Base-by-base conservation (phyloP, 1,140 invertebrate genomes). In the Argopecten irradians region DNA sequence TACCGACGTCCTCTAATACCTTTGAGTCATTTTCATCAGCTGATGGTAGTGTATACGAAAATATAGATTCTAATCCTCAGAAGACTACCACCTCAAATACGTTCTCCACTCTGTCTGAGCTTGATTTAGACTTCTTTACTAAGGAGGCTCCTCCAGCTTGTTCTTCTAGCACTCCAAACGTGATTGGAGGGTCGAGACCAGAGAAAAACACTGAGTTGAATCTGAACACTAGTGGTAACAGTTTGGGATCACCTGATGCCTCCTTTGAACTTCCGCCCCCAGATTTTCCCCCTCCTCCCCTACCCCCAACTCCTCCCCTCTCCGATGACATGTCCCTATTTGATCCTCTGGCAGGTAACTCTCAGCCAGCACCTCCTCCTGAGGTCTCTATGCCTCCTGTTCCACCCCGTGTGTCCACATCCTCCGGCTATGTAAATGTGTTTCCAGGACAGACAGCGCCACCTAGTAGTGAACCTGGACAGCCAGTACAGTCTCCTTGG, bases 211-310 rank as follows among this genome's bases (percentile, higher is more conserved):
- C 55, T 28, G 22, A 71, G n/a, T 71, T 71, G 28, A 71, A 71
- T 46, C 43, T 46, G 9, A 46, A 46, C 55, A 28, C 16, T n/a
- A 71, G 55, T 71, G n/a, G 55, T 28, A 71, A 71, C 55, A 71
- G 55, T 28, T 5, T n/a, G 28, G 55, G 55, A 71, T 71, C 55
- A 28, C 55, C 55, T 16, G 55, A 71, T 28, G 55, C 55, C 2
- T 71, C 55, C 1, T 71, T 71, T 71, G 55, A 71, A 71, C 71
- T 89, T 55, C 90, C 90, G 16, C 91, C 89, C 22, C 91, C 91
- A 36, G 86, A 89, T 36, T 91, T 91, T 90, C 82, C 89, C 32
- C 91, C 91, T 3, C 91, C 91, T 32, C 91, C 91, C 5, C 82
- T 91, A 0, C 89, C 89, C 32, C 36, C 88, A 14, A 19, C n/a